Base-by-base conservation (phyloP, 2,113 vertebrate species). In the Leucopsar rothschildi region DNA sequence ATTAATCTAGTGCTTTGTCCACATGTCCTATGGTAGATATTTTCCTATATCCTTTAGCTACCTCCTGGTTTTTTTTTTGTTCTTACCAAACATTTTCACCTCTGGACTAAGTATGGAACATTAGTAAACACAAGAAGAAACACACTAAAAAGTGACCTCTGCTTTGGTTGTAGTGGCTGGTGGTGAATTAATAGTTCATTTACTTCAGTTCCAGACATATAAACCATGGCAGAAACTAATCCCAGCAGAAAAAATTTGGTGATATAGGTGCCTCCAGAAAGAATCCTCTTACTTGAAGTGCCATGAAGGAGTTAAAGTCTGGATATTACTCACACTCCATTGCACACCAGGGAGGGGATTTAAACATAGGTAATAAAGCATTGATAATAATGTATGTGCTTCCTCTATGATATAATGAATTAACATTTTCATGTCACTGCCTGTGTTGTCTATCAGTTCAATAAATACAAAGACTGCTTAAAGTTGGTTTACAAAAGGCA, bases 31-130 rank as follows among this genome's bases (percentile, higher is more conserved):
- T 5, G n/a, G 7, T 12, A 37, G 13, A 64, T 12, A 7, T 40
- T 29, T 82, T 85, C 22, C 17, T 37, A 3, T 4, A 3, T 47
- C 8, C 8, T 45, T 83, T 66, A 59, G 9, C 25, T 52, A 24
- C 1, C 0, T 2, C 42, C 4, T 8, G 1, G 1, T 28, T 56
- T 63, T 2, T 9, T 35, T 91, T 57, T 55, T 19, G 2, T 45
- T 78, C 18, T 64, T 66, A 35, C 1, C 10, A 45, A 61, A 23
- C 1, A 4, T 57, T 72, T 84, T 61, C 5, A 22, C 1, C 35
- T 40, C 21, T 45, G 33, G 12, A 22, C 18, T 47, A 59, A 75
- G 7, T 21, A 27, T 50, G 33, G 23, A 79, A 45, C 11, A 44
- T 35, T 15, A 56, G 3, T 31, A 82, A 50, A 39, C 35, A 42